These are phyloP conservation scores for Liparis tanakae DNA, from an alignment of 2,797 vertebrate genomes.

Conservation along the genomic window DNA sequence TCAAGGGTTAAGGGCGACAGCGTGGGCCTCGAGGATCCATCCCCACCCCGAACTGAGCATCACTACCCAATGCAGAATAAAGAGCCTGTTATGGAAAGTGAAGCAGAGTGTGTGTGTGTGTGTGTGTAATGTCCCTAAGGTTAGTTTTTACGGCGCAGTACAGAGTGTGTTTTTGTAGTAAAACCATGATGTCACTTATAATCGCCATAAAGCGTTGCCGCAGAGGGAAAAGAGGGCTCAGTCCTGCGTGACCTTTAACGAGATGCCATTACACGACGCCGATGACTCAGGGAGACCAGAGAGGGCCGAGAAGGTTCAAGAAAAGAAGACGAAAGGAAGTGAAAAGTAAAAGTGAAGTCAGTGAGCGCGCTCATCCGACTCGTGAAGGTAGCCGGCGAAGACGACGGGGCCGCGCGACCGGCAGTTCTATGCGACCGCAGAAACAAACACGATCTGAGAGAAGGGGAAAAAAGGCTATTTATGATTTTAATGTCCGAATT, in stretches of 20 bases:
- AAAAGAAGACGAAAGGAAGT: background rate
- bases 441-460: background rate
- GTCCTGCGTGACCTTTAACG: slow-evolving; percentile 60
- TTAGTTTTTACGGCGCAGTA: slow-evolving; percentile 36
- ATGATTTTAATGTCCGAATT: slow-evolving; percentile 39
- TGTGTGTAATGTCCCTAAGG: slow-evolving; percentile 42
- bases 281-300: slow-evolving; percentile 35
- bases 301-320: slow-evolving; percentile 32
- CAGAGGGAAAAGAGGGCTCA: slow-evolving; percentile 34
- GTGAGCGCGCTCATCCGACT: slow-evolving; percentile 2
- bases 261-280: slow-evolving; percentile 31
- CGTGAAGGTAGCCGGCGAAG: slow-evolving; percentile 7
- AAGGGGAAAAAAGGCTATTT: background rate
- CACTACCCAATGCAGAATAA: slow-evolving; percentile 10
- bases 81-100: slow-evolving; percentile 37
- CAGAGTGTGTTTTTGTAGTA: slow-evolving; percentile 33
- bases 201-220: slow-evolving; percentile 30
- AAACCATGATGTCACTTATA: slow-evolving; percentile 53
- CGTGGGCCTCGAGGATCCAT: slow-evolving; percentile 55
- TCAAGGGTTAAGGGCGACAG: slow-evolving; percentile 66
- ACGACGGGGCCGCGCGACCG: slow-evolving; percentile 3
- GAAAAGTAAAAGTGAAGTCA: background rate
- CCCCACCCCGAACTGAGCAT: slow-evolving; percentile 19
- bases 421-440: background rate
- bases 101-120: slow-evolving; percentile 14